Conservation (phyloP, 2,888 invertebrate species). For the Hirtodrosophila confusa region DNA sequence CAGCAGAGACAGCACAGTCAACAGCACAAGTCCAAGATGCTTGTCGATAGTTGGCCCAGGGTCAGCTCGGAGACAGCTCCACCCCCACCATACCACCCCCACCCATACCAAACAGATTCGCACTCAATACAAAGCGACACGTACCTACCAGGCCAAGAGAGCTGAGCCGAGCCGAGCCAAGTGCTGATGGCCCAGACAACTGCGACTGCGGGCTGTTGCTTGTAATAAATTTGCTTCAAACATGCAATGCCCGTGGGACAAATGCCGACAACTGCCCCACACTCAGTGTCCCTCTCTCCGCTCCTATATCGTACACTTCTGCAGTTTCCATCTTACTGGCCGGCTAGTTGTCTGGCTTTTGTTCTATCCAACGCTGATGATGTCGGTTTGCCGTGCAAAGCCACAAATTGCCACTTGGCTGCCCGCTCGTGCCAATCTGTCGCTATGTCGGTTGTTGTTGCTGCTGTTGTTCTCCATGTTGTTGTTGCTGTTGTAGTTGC, state of each 20-base stretch:
- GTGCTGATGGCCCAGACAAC: slow-evolving; percentile 76
- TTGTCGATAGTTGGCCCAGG: slow-evolving; percentile 72
- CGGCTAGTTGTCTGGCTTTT: slow-evolving; percentile 64
- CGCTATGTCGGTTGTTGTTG: slow-evolving; percentile 56
- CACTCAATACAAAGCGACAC: slow-evolving; percentile 73
- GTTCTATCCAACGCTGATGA: slow-evolving; percentile 75
- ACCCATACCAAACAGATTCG: slow-evolving; percentile 51
- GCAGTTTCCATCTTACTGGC: slow-evolving; percentile 38
- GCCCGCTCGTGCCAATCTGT: slow-evolving; percentile 76
- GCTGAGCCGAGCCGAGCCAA: slow-evolving; percentile 41
- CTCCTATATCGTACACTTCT: slow-evolving; percentile 3
- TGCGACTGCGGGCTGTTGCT: slow-evolving; percentile 73
- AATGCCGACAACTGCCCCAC: slow-evolving; percentile 63
- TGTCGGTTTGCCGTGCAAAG: slow-evolving; percentile 78
- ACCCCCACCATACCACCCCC: slow-evolving; percentile 16
- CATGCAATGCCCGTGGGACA: slow-evolving; percentile 77
- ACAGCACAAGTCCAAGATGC: slow-evolving; percentile 67
- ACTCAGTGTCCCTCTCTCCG: not conserved
- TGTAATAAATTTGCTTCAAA: slow-evolving; percentile 78
- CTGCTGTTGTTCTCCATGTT: slow-evolving; percentile 22
- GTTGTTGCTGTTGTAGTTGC: slow-evolving; percentile 42
- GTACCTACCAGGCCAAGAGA: slow-evolving; percentile 43
- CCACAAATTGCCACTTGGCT: slow-evolving; percentile 79
- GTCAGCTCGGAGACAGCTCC: slow-evolving; percentile 36
- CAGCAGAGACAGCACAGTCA: slow-evolving; percentile 64